Evolutionary conservation across 2,797 vertebrate species (phyloP).

Genomic region (Bryconaethiops microstoma): DNA sequence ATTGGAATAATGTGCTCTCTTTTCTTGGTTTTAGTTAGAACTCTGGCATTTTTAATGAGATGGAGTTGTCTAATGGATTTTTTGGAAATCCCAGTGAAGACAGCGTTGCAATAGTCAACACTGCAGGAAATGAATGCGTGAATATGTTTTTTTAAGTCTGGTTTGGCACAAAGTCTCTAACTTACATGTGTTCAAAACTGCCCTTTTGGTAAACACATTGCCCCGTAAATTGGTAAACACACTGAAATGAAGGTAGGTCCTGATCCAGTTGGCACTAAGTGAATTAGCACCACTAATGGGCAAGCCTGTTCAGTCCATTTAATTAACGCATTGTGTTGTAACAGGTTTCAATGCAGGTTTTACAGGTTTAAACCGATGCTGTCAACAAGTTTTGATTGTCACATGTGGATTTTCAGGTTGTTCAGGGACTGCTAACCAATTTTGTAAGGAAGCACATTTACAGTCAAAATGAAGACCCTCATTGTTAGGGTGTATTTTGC

Average conservation of each 20-base stretch:
- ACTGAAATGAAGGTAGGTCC: background rate
- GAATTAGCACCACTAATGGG: constrained; percentile 6
- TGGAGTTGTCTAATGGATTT: no score
- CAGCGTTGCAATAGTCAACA: no score
- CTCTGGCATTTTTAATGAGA: no score
- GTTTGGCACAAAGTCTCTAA: no score
- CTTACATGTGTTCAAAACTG: no score
- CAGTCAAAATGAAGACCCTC: background rate
- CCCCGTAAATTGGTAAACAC: no score
- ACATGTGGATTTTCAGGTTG: background rate
- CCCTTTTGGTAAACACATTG: no score
- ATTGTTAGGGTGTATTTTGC: background rate
- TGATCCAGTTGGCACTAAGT: constrained; percentile 1
- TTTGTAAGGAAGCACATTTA: constrained; percentile 16
- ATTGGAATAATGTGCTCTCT: no score
- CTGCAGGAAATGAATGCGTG: no score
- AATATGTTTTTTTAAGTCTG: no score
- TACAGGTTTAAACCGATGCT: constrained; percentile 1
- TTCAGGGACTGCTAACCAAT: constrained; percentile 23
- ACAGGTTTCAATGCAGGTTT: constrained; percentile 9
- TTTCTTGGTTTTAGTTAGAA: no score
- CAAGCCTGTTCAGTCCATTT: background rate
- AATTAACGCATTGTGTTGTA: constrained; percentile 20
- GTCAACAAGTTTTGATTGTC: background rate
- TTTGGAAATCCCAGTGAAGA: no score